Evolutionary conservation across 2,113 vertebrate genomes (phyloP), one percentile per base, ranked within the genome.

Genomic region (Onychostruthus taczanowskii): DNA sequence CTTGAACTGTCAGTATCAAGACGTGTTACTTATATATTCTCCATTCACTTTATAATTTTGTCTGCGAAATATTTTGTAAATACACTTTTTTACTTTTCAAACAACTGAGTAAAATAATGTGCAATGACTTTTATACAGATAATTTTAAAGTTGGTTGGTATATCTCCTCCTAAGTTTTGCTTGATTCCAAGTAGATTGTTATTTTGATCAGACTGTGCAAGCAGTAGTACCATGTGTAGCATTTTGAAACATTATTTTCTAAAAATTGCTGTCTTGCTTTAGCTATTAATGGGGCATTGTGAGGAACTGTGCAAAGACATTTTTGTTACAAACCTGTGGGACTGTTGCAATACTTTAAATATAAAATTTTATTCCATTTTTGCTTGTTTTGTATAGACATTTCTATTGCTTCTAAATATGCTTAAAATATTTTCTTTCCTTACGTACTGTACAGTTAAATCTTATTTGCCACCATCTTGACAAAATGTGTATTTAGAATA

Each of bases 301-400:
- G 98, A 97, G 97, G 98, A 98, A 98, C 96, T 97, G 98, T 98
- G 98, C 98, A 98, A 98, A 98, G 96, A 98, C 97, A 97, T 98
- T 98, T 98, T 97, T 98, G 98, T 98, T 98, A 98, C 97, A 98
- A 98, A 98, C 98, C 98, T 98, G 98, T 98, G 99, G 99, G 99
- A 99, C 98, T 99, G 99, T 98, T 99, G 99, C 99, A 99, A 99
- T 99, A 99, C 98, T 99, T 99, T 98, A 98, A 99, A 98, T 98
- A 98, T 98, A 98, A 98, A 98, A 98, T 98, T 99, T 98, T 98
- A 98, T 98, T 98, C 98, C 97, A 98, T 98, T 97, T 98, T 98
- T 98, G 98, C 98, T 98, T 98, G 97, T 98, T 98, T 98, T 98
- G 98, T 98, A 98, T 98, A 98, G 98, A 98, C 96, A 97, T 98